Percentiles rank a stretch among this genome's conserved stretches.
phyloP scores from a whole-genome alignment of 2,113 vertebrate genomes.

The Elaphurus davidianus region DNA sequence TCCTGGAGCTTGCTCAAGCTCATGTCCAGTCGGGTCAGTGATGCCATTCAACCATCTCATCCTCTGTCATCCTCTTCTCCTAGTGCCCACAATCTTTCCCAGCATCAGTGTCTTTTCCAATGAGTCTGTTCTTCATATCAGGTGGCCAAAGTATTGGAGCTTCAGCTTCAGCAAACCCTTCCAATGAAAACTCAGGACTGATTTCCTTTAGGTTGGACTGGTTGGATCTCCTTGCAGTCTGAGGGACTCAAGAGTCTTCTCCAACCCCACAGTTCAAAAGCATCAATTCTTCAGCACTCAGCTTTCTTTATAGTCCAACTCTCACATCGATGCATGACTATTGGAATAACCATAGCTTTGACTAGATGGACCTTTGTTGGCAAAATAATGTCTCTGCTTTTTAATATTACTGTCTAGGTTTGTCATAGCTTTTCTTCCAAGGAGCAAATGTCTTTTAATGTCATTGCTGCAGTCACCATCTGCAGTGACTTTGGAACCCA shows the following conservation, averaged over 20 bases:
- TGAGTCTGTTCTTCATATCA: not conserved
- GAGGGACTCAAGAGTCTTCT: not conserved
- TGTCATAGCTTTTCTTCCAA: not conserved
- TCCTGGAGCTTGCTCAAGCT: not conserved
- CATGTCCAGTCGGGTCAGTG: not conserved
- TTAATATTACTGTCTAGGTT: not conserved
- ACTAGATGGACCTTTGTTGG: not conserved
- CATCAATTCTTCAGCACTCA: not conserved
- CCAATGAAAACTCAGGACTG: not conserved
- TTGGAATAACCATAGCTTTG: not conserved
- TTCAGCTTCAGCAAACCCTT: not conserved
- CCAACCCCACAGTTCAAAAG: not conserved
- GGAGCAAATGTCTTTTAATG: not conserved
- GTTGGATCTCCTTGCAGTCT: not conserved
- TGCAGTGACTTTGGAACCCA: not conserved
- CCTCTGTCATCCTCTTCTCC: not conserved
- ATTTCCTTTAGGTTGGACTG: not conserved
- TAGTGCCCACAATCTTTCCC: not conserved
- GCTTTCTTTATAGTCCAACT: not conserved
- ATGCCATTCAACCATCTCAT: not conserved
- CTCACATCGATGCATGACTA: not conserved
- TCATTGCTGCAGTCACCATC: not conserved
- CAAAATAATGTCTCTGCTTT: not conserved
- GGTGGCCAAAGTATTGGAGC: not conserved
- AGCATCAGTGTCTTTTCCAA: not conserved